Evolutionary conservation across 1,140 invertebrate genomes (phyloP).

Genomic region (Drosophila asahinai): DNA sequence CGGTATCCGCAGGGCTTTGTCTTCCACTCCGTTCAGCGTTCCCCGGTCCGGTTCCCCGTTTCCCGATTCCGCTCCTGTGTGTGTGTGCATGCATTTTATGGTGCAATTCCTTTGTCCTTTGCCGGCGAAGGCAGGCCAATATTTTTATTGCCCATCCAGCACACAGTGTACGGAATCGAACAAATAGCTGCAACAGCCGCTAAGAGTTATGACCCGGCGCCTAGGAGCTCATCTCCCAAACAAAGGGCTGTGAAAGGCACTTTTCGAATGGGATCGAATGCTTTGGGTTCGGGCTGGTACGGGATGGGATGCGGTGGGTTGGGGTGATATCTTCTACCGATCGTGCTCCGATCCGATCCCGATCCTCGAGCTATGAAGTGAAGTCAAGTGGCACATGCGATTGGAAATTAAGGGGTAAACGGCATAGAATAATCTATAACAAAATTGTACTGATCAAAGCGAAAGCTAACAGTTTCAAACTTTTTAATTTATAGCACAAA

Average conservation of each 20-base stretch:
- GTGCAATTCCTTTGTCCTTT: constrained; percentile 78
- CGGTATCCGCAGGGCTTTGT: constrained; percentile 59
- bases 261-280: constrained; percentile 40
- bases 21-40: constrained; percentile 31
- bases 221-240: constrained; percentile 54
- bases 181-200: constrained; percentile 66
- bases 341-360: constrained; percentile 27
- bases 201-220: constrained; percentile 82
- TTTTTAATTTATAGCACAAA: no score
- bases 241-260: constrained; percentile 71
- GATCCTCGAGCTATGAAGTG: constrained; percentile 9
- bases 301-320: neutral
- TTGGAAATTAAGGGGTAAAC: constrained; percentile 42
- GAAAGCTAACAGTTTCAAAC: no score
- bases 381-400: constrained; percentile 47
- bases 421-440: neutral
- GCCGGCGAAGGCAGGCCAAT: constrained; percentile 77
- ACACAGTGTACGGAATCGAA: constrained; percentile 55
- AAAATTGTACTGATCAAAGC: neutral
- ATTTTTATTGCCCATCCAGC: constrained; percentile 70
- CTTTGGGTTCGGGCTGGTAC: constrained; percentile 1
- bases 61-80: constrained; percentile 28
- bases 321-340: constrained; percentile 42
- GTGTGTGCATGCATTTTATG: constrained; percentile 71
- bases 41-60: constrained; percentile 35